phyloP scores from a whole-genome alignment of 2,797 vertebrate species.

The Pitangus sulphuratus region DNA sequence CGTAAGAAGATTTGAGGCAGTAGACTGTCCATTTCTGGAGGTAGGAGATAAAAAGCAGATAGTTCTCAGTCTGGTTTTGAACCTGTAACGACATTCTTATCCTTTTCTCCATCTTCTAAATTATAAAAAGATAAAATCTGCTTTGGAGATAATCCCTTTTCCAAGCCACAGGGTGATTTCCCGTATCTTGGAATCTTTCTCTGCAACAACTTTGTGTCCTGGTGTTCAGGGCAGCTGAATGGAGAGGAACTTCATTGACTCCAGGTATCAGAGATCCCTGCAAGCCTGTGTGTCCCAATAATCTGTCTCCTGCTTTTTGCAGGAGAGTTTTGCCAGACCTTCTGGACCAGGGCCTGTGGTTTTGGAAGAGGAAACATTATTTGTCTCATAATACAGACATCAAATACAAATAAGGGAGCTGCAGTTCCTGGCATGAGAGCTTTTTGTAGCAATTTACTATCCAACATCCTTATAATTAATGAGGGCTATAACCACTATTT shows the following conservation, averaged over 20 bases:
- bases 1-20: background rate
- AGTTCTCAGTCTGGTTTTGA: background rate
- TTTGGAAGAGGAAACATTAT: slow-evolving; percentile 49
- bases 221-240: background rate
- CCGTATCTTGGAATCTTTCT: background rate
- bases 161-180: background rate
- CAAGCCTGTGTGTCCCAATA: background rate
- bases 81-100: background rate
- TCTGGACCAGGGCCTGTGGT: slow-evolving; percentile 14
- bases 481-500: slow-evolving; percentile 41
- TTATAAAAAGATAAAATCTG: background rate
- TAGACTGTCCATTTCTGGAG: background rate
- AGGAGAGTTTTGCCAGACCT: slow-evolving; percentile 15
- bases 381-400: slow-evolving; percentile 51
- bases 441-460: slow-evolving; percentile 35
- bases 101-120: background rate
- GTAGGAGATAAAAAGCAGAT: background rate
- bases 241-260: background rate
- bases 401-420: slow-evolving; percentile 58
- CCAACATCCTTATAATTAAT: slow-evolving; percentile 48
- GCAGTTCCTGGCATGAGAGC: slow-evolving; percentile 50
- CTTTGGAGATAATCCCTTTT: background rate
- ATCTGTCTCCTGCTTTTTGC: background rate
- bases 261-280: background rate
- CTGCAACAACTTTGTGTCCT: background rate